Base-by-base conservation (phyloP, 2,888 invertebrate genomes). In the Philonicus albiceps region DNA sequence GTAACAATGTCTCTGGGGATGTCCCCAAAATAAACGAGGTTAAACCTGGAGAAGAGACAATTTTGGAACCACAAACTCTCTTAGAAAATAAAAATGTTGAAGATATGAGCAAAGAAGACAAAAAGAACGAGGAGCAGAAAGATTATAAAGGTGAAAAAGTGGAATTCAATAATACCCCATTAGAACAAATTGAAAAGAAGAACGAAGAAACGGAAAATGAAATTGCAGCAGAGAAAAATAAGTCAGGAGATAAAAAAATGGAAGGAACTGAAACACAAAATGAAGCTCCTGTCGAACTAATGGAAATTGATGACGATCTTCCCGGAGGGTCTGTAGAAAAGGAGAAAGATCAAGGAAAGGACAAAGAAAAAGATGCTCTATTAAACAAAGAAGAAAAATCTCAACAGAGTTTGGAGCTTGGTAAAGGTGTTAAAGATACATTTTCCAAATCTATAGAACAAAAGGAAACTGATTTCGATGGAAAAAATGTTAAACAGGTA, bases 41-140 rank as follows among this genome's bases (percentile, higher is more conserved):
- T 3, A 64, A 13, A 11, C 8, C 11, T 2, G n/a, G n/a, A 49
- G n/a, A 49, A 49, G 49, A 49, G n/a, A 6, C n/a, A 49, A 16
- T 31, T 27, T 11, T 19, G 6, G n/a, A 43, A 34, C 16, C 27
- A 40, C 1, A 43, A 73, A 16, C 19, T 0, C 0, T 0, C 73
- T n/a, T 8, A 49, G 11, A 43, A 72, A 43, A 22, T 34, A 76
- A 76, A 40, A 76, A 22, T 11, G 27, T 27, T 19, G 80, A 83
- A 16, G 86, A 74, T 30, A 11, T 74, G 16, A 87, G 84, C 19
- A 53, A 80, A 49, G n/a, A 8, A 49, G 43, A 30, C 6, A 55
- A 84, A 27, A 75, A 74, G 31, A 22, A 22, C 7, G 86, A 86
- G 55, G 86, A 87, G 19, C 49, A 73, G 16, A 19, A 49, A n/a